phyloP scores from a whole-genome alignment of 2,888 invertebrate species.

The Oligia strigilis region DNA sequence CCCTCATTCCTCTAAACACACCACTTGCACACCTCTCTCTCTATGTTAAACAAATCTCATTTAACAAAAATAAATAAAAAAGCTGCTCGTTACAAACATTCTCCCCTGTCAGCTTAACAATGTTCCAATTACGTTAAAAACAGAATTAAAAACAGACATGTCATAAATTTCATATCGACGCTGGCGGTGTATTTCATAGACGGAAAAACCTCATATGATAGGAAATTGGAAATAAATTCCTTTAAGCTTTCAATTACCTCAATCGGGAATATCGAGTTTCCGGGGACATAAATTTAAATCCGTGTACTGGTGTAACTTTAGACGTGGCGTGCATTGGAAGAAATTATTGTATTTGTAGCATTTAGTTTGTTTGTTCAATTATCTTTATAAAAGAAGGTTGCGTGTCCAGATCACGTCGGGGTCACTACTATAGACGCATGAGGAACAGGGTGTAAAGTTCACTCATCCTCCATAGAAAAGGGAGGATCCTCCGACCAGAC shows the following conservation, averaged over 20 bases:
- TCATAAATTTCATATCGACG: constrained; percentile 76
- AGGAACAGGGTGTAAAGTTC: no score
- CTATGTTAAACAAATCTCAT: neutral
- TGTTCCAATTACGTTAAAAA: constrained; percentile 59
- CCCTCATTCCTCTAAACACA: neutral
- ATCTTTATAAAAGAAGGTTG: neutral
- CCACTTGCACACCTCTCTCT: no score
- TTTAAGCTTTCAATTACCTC: constrained; percentile 89
- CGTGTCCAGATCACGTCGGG: no score
- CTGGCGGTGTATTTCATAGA: constrained; percentile 78
- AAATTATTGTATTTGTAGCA: constrained; percentile 38
- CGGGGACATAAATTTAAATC: constrained; percentile 78
- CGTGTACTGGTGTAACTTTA: constrained; percentile 61
- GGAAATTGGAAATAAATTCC: constrained; percentile 90
- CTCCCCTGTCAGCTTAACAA: constrained; percentile 40
- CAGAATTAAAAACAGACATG: constrained; percentile 74
- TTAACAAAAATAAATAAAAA: constrained; percentile 17
- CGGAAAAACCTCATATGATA: constrained; percentile 84
- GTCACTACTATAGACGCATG: no score
- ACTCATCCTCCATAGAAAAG: no score
- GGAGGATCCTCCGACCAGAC: no score
- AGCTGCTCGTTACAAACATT: constrained; percentile 7
- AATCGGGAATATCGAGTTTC: constrained; percentile 85
- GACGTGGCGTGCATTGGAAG: constrained; percentile 47
- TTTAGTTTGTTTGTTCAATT: constrained; percentile 15